Percentiles rank a stretch among this genome's conserved stretches.
These are phyloP conservation scores for Eupithecia subfuscata DNA, from an alignment of 2,888 invertebrate species.

Conservation along the genomic window DNA sequence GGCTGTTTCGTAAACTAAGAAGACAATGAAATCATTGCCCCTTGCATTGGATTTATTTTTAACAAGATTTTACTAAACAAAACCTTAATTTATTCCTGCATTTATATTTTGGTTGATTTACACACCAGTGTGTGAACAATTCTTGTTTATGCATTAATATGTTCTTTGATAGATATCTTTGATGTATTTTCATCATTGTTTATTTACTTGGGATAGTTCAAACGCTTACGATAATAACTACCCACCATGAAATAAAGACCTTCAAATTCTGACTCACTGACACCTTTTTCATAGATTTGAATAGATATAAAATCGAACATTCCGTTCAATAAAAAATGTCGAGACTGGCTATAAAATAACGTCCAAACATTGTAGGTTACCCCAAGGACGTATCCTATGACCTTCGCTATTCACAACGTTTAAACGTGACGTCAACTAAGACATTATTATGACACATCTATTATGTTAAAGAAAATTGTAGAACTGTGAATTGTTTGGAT, in stretches of 20 bases:
- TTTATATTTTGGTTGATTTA: background rate
- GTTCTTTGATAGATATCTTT: background rate
- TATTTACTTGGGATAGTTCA: background rate
- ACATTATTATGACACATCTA: slow-evolving; percentile 15
- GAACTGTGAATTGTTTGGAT: slow-evolving; percentile 10
- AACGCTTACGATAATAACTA: background rate
- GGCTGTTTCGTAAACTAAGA: background rate
- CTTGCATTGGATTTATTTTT: background rate
- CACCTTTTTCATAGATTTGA: background rate
- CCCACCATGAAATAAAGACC: background rate
- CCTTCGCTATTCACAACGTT: slow-evolving; percentile 31
- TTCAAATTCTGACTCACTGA: background rate
- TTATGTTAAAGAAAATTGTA: background rate
- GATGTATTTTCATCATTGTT: background rate
- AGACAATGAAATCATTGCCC: background rate
- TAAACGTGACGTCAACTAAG: slow-evolving; percentile 33
- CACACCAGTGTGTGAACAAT: background rate
- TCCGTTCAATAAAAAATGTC: background rate
- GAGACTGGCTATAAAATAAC: background rate
- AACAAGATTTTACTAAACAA: background rate
- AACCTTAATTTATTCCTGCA: background rate
- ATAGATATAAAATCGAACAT: background rate
- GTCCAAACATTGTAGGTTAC: slow-evolving; percentile 30
- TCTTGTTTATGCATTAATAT: background rate
- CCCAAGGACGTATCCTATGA: slow-evolving; percentile 45